These are phyloP conservation scores for Aporophyla nigra DNA, from an alignment of 2,888 invertebrate species.

Conservation along the genomic window DNA sequence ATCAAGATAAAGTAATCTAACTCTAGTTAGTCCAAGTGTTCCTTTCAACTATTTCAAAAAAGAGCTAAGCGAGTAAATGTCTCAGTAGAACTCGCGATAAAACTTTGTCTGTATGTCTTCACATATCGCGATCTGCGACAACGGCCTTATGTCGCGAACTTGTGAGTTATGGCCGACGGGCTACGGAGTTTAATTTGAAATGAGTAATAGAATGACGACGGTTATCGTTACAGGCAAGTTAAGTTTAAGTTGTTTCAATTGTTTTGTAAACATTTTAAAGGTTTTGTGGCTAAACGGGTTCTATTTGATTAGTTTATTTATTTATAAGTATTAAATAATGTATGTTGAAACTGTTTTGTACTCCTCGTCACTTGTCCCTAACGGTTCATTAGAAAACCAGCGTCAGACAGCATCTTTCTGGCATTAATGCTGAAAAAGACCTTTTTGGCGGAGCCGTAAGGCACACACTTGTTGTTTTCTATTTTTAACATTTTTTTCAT, in stretches of 20 bases:
- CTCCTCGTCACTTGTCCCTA: no score
- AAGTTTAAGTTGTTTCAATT: not conserved
- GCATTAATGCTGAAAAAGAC: no score
- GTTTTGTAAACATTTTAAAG: not conserved
- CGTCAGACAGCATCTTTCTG: no score
- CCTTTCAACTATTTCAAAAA: conserved; percentile 24
- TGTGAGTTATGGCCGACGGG: conserved; percentile 70
- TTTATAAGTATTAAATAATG: no score
- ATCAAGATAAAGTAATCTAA: conserved; percentile 26
- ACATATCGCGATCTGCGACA: conserved; percentile 39
- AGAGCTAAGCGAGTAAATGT: conserved; percentile 30
- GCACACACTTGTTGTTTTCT: no score
- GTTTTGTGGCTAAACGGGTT: not conserved
- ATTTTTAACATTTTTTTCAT: no score
- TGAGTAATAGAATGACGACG: conserved; percentile 30
- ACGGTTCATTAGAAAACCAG: no score
- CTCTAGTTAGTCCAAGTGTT: conserved; percentile 11
- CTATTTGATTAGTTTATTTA: no score
- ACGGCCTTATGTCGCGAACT: conserved; percentile 61
- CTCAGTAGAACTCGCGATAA: conserved; percentile 40
- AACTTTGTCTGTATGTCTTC: conserved; percentile 35
- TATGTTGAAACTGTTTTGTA: no score
- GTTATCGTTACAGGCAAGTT: conserved; percentile 2
- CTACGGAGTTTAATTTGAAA: conserved; percentile 42
- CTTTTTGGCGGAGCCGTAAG: no score